Evolutionary conservation across 2,113 vertebrate genomes (phyloP).

Genomic region (Spea bombifrons): DNA sequence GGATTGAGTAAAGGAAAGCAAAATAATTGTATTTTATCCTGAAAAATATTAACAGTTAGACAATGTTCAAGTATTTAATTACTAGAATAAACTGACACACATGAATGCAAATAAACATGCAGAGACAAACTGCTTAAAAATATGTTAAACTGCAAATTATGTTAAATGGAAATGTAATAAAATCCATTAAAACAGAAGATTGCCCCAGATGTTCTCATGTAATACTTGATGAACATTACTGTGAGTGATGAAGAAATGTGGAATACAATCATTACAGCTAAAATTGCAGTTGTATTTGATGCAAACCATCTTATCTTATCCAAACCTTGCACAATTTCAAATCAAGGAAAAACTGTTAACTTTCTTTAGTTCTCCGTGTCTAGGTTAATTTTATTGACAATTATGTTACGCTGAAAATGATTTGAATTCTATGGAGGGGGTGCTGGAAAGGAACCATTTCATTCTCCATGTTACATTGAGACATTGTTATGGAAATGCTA

Average conservation of each 20-base stretch:
- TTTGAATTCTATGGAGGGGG: too few relatives aligned
- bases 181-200: constrained; percentile 1
- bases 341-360: neutral
- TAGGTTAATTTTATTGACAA: too few relatives aligned
- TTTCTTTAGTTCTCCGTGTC: too few relatives aligned
- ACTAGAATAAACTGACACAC: constrained; percentile 31
- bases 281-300: constrained; percentile 2
- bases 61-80: constrained; percentile 25
- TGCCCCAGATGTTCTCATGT: constrained; percentile 17
- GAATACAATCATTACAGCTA: neutral
- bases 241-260: constrained; percentile 8
- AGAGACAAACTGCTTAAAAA: constrained; percentile 24
- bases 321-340: neutral
- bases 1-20: neutral
- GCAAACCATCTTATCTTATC: neutral
- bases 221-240: constrained; percentile 14
- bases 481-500: too few relatives aligned
- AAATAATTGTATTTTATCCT: neutral
- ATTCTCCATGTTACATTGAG: too few relatives aligned
- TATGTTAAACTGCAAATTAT: constrained; percentile 32
- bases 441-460: too few relatives aligned
- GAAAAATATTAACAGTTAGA: neutral
- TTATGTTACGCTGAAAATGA: too few relatives aligned
- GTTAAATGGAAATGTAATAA: constrained; percentile 39
- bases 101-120: constrained; percentile 31